These are phyloP conservation scores for Microtus oregoni DNA, from an alignment of 2,113 vertebrate species.

Conservation along the genomic window DNA sequence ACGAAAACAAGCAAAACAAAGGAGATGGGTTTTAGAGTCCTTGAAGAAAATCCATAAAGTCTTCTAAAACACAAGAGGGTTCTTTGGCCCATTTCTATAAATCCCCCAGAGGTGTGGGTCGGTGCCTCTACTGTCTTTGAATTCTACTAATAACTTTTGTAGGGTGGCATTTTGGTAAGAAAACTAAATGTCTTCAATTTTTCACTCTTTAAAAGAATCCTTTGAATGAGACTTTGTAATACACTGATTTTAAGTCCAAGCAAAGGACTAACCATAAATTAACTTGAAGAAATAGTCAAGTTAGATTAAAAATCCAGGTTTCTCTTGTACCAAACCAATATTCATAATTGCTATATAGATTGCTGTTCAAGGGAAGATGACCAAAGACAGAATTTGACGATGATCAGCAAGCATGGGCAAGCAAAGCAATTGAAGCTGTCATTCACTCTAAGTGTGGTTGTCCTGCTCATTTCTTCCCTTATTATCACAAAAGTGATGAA, in stretches of 20 bases:
- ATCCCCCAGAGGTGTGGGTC: rapidly evolving
- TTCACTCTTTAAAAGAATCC: conserved; percentile 9
- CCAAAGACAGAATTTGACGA: background rate
- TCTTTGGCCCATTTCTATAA: background rate
- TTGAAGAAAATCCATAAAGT: background rate
- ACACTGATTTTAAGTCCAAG: background rate
- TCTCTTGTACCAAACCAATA: background rate
- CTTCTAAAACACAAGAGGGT: background rate
- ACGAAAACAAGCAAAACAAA: background rate
- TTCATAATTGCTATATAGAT: background rate
- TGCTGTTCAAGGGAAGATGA: background rate
- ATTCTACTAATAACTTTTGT: background rate
- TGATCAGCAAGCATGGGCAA: background rate
- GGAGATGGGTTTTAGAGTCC: background rate
- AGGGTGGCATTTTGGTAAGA: background rate
- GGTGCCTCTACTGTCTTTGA: background rate
- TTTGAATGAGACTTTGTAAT: background rate
- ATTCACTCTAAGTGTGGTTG: background rate
- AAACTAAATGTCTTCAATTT: background rate
- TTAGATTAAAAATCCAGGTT: background rate
- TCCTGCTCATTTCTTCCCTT: background rate
- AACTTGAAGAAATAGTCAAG: background rate
- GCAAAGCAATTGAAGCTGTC: background rate
- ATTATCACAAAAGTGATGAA: background rate
- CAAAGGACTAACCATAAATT: background rate